phyloP scores from a whole-genome alignment of 2,888 invertebrate species.

The Eudasyphora cyanicolor region DNA sequence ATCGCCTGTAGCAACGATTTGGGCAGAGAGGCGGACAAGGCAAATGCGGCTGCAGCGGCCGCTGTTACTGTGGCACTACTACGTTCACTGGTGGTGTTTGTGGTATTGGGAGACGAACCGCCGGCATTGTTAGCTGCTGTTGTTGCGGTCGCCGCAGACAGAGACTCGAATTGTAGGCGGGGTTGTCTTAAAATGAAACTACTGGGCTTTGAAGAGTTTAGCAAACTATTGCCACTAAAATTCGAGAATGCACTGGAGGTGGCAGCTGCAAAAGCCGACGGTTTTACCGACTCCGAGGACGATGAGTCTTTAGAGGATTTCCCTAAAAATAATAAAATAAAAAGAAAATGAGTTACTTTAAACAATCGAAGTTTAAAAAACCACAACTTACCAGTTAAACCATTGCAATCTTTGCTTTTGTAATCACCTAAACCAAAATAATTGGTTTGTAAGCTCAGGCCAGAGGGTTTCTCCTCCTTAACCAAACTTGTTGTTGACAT shows the following conservation, averaged over 20 bases:
- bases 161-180: constrained; percentile 76
- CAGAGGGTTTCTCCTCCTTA: constrained; percentile 39
- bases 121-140: neutral
- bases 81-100: constrained; percentile 46
- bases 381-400: constrained; percentile 44
- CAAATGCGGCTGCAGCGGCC: constrained; percentile 51
- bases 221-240: constrained; percentile 38
- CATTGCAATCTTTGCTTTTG: constrained; percentile 53
- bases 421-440: constrained; percentile 73
- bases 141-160: constrained; percentile 58
- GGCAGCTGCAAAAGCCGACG: constrained; percentile 46
- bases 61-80: constrained; percentile 51
- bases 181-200: constrained; percentile 77
- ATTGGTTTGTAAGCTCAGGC: constrained; percentile 66
- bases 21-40: constrained; percentile 58
- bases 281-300: constrained; percentile 39
- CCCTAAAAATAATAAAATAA: constrained; percentile 38
- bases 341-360: neutral
- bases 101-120: neutral
- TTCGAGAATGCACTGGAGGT: constrained; percentile 57
- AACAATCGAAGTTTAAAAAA: constrained; percentile 4
- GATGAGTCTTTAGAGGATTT: constrained; percentile 61
- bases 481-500: constrained; percentile 7
- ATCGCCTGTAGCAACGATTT: constrained; percentile 60
- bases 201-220: constrained; percentile 63